Evolutionary conservation across 2,888 invertebrate genomes (phyloP).

Genomic region (Liodrosophila aerea): DNA sequence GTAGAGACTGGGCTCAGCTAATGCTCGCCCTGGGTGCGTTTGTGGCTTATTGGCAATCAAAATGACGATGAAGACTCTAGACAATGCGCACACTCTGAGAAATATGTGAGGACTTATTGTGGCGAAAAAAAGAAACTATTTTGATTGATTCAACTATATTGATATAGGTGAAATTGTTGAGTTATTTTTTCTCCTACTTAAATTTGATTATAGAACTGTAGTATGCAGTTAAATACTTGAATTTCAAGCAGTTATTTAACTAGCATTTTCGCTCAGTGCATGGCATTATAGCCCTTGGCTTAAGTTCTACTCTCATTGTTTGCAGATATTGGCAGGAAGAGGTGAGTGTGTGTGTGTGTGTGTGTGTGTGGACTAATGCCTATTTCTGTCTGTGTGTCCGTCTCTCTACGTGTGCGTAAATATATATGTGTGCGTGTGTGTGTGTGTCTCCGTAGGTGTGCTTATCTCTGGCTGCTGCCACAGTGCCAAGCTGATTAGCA

Average conservation of each 20-base stretch:
- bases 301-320: constrained; percentile 6
- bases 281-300: neutral
- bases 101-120: neutral
- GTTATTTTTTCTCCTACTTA: too few relatives aligned
- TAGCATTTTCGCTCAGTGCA: constrained; percentile 39
- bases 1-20: constrained; percentile 24
- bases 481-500: constrained; percentile 60
- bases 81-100: constrained; percentile 26
- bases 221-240: too few relatives aligned
- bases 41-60: constrained; percentile 69
- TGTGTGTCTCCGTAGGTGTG: constrained; percentile 16
- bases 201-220: too few relatives aligned
- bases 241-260: too few relatives aligned
- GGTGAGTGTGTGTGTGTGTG: too few relatives aligned
- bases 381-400: neutral
- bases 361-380: neutral
- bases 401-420: neutral
- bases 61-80: constrained; percentile 30
- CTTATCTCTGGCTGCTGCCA: constrained; percentile 34
- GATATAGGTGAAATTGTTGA: too few relatives aligned
- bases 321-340: constrained; percentile 1
- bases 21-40: constrained; percentile 66
- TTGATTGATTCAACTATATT: too few relatives aligned
- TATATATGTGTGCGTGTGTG: constrained; percentile 3
- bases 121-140: too few relatives aligned